Base-by-base conservation (phyloP, 2,888 invertebrate species). In the Nezara viridula region DNA sequence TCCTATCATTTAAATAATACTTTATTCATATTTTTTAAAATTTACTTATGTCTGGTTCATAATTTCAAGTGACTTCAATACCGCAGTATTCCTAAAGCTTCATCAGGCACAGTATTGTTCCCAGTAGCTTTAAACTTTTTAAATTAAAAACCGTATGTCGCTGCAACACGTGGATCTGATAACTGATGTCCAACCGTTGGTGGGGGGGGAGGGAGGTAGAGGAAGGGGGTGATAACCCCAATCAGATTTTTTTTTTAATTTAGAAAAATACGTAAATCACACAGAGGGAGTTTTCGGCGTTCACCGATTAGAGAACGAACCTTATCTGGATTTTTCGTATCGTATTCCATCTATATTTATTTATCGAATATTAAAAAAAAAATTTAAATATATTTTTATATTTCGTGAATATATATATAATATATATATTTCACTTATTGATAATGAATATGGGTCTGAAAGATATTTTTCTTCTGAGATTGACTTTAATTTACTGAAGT, bases 91-190 rank as follows among this genome's bases (percentile, higher is more conserved):
- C 21, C 27, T 19, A 37, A 37, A 27, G 0, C 50, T 86, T 37
- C 21, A 21, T 24, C 24, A 21, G 14, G 7, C 21, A 50, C 86
- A 19, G 47, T 32, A 37, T 86, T 86, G 37, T 50, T 52, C 32
- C 27, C 5, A 4, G 16, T 32, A 60, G 27, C 6, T 86, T 87
- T 66, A 40, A 27, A 73, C 21, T 86, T 88, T 88, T 73, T 47
- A 88, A 88, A 88, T 88, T 88, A 88, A 88, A 88, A 60, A 16
- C 73, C 88, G n/a, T 88, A 60, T 73, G 88, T 73, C 44, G 21
- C 60, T 88, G 88, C 88, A 88, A 88, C 88, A 88, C 88, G 88
- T 88, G 88, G 88, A 88, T 88, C 88, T 88, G 88, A 88, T 88
- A 88, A 88, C 44, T 73, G 88, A 88, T 88, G 27, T 44, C 2